Conservation (phyloP, 2,888 invertebrate species). For the Caradrina kadenii region DNA sequence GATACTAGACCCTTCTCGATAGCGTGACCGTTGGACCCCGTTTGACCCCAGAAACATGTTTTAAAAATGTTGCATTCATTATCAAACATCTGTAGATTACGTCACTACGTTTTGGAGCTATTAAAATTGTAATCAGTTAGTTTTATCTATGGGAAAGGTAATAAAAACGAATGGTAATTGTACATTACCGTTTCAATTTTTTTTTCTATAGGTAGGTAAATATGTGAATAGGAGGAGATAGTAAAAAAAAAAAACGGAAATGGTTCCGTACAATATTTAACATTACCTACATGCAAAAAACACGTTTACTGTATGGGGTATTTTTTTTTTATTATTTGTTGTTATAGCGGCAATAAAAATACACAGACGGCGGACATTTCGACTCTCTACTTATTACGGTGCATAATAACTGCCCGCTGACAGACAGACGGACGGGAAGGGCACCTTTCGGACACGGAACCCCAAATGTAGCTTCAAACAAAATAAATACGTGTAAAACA, state of each 20-base stretch:
- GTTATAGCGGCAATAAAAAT: no score
- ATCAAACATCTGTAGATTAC: constrained; percentile 58
- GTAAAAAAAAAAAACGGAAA: neutral
- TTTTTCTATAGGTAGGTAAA: neutral
- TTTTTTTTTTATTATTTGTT: no score
- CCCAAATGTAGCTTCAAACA: neutral
- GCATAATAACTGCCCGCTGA: no score
- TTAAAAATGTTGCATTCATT: constrained; percentile 55
- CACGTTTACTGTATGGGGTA: no score
- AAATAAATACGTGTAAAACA: neutral
- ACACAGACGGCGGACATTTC: no score
- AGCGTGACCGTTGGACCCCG: constrained; percentile 64
- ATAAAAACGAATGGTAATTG: constrained; percentile 44
- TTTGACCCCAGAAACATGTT: constrained; percentile 52
- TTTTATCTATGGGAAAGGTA: constrained; percentile 51
- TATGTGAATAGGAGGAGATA: constrained; percentile 2
- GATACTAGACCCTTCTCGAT: constrained; percentile 68
- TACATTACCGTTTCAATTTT: constrained; percentile 36
- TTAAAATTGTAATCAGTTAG: constrained; percentile 56
- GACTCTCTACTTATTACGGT: no score
- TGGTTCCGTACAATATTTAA: no score
- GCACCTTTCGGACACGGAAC: no score
- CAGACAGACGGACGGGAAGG: no score
- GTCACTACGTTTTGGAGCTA: constrained; percentile 43
- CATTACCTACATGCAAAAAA: no score